phyloP scores from a whole-genome alignment of 2,797 vertebrate species.

The Orestias chungarensis region DNA sequence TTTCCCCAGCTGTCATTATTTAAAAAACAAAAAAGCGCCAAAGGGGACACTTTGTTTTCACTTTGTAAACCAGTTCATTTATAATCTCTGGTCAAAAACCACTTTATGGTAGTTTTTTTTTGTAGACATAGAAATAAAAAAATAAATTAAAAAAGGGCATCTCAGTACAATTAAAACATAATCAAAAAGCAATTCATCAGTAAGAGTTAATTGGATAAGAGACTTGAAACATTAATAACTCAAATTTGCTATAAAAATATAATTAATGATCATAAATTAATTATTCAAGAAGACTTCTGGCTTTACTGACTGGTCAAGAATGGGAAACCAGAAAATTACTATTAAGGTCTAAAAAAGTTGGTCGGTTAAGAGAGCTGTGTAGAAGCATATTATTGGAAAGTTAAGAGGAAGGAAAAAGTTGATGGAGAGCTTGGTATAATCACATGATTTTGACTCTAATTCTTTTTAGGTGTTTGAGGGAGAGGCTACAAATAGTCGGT shows the following conservation, averaged over 20 bases:
- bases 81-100: neutral
- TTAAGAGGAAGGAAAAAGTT: neutral
- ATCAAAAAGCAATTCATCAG: no score
- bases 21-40: neutral
- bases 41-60: neutral
- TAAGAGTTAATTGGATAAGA: no score
- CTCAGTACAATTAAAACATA: neutral
- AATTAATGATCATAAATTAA: no score
- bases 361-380: neutral
- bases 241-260: no score
- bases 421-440: neutral
- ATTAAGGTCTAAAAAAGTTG: neutral
- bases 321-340: neutral
- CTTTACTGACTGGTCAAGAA: neutral
- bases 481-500: neutral
- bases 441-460: neutral
- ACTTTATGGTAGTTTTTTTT: neutral
- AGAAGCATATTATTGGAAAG: neutral
- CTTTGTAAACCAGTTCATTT: neutral
- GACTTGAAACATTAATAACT: no score
- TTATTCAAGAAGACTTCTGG: neutral
- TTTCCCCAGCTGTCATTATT: conserved; percentile 4
- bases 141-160: no score
- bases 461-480: neutral
- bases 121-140: no score